Percentiles rank a stretch among this genome's conserved stretches.
Conservation (phyloP, 2,888 invertebrate species). For the Idaea biselata region DNA sequence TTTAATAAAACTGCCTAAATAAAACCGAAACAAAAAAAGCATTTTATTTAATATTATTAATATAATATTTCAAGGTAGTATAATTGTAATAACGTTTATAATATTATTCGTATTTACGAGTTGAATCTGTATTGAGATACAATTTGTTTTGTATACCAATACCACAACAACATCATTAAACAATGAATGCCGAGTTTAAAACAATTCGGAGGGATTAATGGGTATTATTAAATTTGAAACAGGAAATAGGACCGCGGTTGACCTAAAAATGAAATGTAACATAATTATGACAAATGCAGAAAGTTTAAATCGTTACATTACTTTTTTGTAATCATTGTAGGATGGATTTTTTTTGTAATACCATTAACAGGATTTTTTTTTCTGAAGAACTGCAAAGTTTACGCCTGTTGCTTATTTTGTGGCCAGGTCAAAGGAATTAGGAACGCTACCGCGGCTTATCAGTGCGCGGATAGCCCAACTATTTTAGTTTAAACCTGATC, state of each 20-base stretch:
- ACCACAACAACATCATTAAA: slow-evolving; percentile 10
- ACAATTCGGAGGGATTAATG: slow-evolving; percentile 21
- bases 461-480: too few species aligned
- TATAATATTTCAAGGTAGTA: too few species aligned
- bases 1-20: too few species aligned
- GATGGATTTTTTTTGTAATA: background rate
- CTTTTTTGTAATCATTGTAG: background rate
- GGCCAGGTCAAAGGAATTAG: too few species aligned
- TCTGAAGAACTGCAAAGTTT: background rate
- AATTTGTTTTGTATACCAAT: too few species aligned
- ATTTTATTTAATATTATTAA: too few species aligned
- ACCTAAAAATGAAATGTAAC: slow-evolving; percentile 16
- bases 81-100: too few species aligned
- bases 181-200: slow-evolving; percentile 20
- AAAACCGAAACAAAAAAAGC: too few species aligned
- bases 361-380: background rate
- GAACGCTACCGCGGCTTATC: too few species aligned
- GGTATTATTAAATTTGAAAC: slow-evolving; percentile 11
- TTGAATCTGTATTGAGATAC: background rate
- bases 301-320: slow-evolving; percentile 20
- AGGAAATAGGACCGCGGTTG: slow-evolving; percentile 13
- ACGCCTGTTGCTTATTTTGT: too few species aligned
- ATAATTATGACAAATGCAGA: slow-evolving; percentile 28
- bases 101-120: too few species aligned
- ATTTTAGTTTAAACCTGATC: too few species aligned